These are phyloP conservation scores for Pogonus chalceus DNA, from an alignment of 1,140 invertebrate species.

Conservation along the genomic window DNA sequence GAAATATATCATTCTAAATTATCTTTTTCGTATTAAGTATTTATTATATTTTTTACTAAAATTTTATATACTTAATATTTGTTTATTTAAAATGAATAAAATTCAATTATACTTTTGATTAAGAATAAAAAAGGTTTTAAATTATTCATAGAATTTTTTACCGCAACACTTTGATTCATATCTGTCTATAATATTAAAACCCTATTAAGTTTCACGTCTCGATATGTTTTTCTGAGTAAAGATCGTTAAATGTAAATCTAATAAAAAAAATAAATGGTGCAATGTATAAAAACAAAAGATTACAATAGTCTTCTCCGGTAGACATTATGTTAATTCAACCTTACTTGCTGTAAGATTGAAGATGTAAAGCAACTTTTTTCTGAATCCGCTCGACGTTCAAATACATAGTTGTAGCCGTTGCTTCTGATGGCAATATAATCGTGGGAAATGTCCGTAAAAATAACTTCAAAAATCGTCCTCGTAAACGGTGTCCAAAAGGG, in stretches of 20 bases:
- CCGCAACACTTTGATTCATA: no score
- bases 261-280: neutral
- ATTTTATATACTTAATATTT: no score
- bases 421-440: conserved; percentile 2
- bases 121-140: no score
- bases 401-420: no score
- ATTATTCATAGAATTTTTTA: no score
- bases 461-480: neutral
- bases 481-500: neutral
- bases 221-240: neutral
- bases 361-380: neutral
- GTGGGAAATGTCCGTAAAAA: conserved; percentile 1
- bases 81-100: no score
- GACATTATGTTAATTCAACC: neutral
- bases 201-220: no score
- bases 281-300: neutral
- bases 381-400: neutral
- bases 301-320: neutral
- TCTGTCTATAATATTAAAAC: no score
- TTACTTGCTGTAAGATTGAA: neutral
- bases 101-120: no score
- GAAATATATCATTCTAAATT: neutral
- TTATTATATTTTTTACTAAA: no score
- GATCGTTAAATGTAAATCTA: neutral
- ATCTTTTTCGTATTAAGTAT: no score